Evolutionary conservation across 2,113 vertebrate species (phyloP), one percentile per base, ranked within the genome.

Genomic region (Myotis lucifugus): DNA sequence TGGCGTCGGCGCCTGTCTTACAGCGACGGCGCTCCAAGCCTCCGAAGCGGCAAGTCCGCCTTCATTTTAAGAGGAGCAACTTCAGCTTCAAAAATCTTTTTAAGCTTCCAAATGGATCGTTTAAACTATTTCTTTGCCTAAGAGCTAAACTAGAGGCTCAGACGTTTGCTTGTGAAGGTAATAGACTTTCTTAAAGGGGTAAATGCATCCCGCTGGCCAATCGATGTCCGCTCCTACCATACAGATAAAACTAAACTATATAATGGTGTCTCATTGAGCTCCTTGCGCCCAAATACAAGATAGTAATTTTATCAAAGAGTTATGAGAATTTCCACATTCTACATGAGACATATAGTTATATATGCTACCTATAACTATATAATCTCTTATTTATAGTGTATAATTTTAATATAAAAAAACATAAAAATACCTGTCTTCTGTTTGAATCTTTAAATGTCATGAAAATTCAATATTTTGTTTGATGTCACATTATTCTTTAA

Each of bases 111-210:
- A 91, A 78, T 14, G 92, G 97, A 98, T 94, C 97, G 92, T 95
- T 98, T 96, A 97, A 95, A 97, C 92, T 86, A 84, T 93, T 96
- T 97, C 95, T 93, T 95, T 90, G 88, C 95, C 69, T 94, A 95
- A 88, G 95, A 88, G 92, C 72, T 91, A 61, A 77, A 19, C 81
- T 97, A 98, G 96, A 96, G 93, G 67, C 94, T 97, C 93, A 95
- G 88, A 77, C 88, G 82, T 93, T 69, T 37, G 95, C 87, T 98
- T 95, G 95, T 93, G 66, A 98, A 95, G 25, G 96, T 69, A 54
- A 18, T 50, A 95, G 93, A 92, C 96, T 98, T 98, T 98, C 98
- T 97, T 97, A 95, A 98, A 98, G 96, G 97, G 93, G 92, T 89
- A 92, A 95, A 96, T 83, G 94, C 91, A 93, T 54, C 32, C 86